Evolutionary conservation across 2,888 invertebrate species (phyloP).

Genomic region (Pristionchus maxplancki): DNA sequence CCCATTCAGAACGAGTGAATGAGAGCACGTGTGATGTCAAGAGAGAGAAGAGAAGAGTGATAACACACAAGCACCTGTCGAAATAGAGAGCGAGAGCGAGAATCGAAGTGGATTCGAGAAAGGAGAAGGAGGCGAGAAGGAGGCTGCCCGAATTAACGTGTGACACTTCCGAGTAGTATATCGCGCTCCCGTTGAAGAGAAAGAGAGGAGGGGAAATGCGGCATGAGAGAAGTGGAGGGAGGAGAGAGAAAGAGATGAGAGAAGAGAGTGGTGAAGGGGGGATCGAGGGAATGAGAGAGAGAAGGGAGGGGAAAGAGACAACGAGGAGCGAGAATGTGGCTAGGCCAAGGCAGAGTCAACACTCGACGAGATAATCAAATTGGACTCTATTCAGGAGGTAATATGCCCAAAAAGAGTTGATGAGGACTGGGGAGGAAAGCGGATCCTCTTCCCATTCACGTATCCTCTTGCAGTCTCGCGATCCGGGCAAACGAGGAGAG

Average conservation of each 20-base stretch:
- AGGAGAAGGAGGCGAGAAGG: not conserved
- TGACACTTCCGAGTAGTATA: slow-evolving; percentile 40
- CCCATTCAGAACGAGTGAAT: slow-evolving; percentile 27
- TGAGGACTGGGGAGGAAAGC: not conserved
- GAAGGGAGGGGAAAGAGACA: slow-evolving; percentile 51
- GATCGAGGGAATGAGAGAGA: slow-evolving; percentile 46
- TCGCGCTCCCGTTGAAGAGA: slow-evolving; percentile 32
- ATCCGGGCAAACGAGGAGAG: not conserved
- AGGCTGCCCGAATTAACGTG: slow-evolving; percentile 27
- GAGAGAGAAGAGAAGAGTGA: slow-evolving; percentile 1
- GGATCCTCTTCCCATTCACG: slow-evolving; percentile 39
- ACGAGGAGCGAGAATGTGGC: slow-evolving; percentile 52
- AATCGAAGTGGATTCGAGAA: not conserved
- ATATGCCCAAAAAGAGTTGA: slow-evolving; percentile 26
- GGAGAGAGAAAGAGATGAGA: slow-evolving; percentile 14
- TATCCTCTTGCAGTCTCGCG: slow-evolving; percentile 22
- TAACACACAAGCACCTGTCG: slow-evolving; percentile 43
- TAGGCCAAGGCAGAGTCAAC: slow-evolving; percentile 52
- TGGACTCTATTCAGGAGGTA: slow-evolving; percentile 29
- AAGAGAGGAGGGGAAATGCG: not conserved
- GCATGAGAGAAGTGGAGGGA: slow-evolving; percentile 20
- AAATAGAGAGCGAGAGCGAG: slow-evolving; percentile 4
- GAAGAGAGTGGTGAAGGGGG: slow-evolving; percentile 18
- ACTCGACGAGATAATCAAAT: slow-evolving; percentile 49
- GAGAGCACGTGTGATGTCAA: slow-evolving; percentile 23